Base-by-base conservation (phyloP, 2,797 vertebrate genomes). In the Hapalemur alaotrensis region DNA sequence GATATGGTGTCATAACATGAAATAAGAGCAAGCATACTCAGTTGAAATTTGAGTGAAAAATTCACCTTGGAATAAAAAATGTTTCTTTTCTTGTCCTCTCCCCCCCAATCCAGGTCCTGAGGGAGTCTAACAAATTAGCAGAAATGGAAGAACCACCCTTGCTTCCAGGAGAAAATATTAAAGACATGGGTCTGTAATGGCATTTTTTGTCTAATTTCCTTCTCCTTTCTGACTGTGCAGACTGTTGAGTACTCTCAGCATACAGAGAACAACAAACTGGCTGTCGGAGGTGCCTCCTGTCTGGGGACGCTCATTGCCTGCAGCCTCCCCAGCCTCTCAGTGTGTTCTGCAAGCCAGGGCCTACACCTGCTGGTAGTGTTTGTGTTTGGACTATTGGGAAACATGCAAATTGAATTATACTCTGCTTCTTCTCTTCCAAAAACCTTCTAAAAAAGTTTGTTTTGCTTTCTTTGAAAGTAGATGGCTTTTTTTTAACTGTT, bases 101-200 rank as follows among this genome's bases (percentile, higher is more conserved):
- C 52, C 5, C 25, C 97, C 96, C 95, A 96, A n/a, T 93, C 28
- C 94, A 99, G 99, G 98, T 99, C 54, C 98, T 99, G 65, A 99
- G 99, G 96, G 99, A 99, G 85, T 98, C 99, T 82, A 99, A 99
- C 97, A 99, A 99, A 97, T 98, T 99, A 96, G 98, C 99, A 93
- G 98, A 99, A 98, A 99, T 99, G 99, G 99, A 99, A 97, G 99
- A 99, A 83, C 99, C 99, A 59, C 99, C 99, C 92, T 98, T 99
- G 97, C 98, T 99, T 89, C 99, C 99, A 35, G 99, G 99, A 97
- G 99, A 99, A 98, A 99, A 98, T 7, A 99, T 99, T 94, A 99
- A 99, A 97, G 99, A 99, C 85, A 99, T 99, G 99, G 99, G 99
- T 99, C 98, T 0, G 98, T 97, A 89, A 95, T 87, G 30, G 35